A percentile compares a stretch with the other conserved stretches of the same genome.
These are phyloP conservation scores for Drosophila robusta DNA, from an alignment of 2,888 invertebrate genomes.

Conservation along the genomic window DNA sequence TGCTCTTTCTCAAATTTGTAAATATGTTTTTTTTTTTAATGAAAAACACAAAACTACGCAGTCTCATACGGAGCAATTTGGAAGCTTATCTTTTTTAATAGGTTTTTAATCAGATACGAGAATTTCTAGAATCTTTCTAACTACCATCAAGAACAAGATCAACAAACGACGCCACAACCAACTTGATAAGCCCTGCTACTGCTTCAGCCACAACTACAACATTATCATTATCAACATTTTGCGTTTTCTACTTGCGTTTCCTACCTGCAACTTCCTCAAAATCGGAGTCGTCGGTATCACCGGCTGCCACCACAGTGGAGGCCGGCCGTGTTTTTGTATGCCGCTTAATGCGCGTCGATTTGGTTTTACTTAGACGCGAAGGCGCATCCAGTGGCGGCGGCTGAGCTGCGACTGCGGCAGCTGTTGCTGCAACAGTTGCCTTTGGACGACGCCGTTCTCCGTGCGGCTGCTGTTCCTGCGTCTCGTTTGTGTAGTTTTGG, in stretches of 20 bases:
- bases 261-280: conserved; percentile 91
- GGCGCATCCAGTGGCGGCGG: conserved; percentile 67
- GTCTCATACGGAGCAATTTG: conserved; percentile 78
- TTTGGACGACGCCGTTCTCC: conserved; percentile 24
- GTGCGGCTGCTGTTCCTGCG: conserved; percentile 4
- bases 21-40: conserved; percentile 21
- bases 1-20: conserved; percentile 4
- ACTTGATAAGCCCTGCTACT: conserved; percentile 34
- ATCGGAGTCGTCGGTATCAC: conserved; percentile 87
- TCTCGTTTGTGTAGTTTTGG: conserved; percentile 69
- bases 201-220: conserved; percentile 15
- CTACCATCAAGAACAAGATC: conserved; percentile 44
- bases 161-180: conserved; percentile 68
- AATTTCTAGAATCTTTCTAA: conserved; percentile 48
- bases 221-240: conserved; percentile 9
- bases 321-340: conserved; percentile 81
- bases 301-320: conserved; percentile 84
- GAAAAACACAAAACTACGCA: conserved; percentile 70
- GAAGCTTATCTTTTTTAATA: conserved; percentile 57
- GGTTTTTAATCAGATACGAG: conserved; percentile 61
- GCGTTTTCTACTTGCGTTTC: conserved; percentile 81
- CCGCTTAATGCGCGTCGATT: conserved; percentile 79
- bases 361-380: conserved; percentile 77
- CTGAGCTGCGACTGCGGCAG: conserved; percentile 25
- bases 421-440: conserved; percentile 5